Conservation (phyloP, 2,888 invertebrate genomes). For the Polymixis flavicincta region DNA sequence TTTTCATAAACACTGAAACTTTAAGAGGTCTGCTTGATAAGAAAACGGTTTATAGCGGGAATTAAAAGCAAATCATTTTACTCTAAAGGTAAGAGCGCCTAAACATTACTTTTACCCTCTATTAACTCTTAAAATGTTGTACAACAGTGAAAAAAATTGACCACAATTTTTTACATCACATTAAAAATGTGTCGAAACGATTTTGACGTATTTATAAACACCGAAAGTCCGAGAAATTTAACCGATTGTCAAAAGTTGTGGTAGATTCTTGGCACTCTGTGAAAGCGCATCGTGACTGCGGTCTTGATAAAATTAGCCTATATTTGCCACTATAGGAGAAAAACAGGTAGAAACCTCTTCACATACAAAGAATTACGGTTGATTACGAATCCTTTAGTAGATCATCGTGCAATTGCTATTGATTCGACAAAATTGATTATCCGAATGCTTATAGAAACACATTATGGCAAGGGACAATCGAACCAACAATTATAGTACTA, state of each 20-base stretch:
- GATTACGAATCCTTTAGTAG: not conserved
- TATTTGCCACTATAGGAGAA: not conserved
- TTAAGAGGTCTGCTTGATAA: not conserved
- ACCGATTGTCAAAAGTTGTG: not conserved
- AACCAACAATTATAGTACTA: too few relatives aligned
- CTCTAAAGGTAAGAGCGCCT: too few relatives aligned
- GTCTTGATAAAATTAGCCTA: not conserved
- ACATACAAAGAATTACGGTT: not conserved
- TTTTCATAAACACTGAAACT: constrained; percentile 21
- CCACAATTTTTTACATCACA: too few relatives aligned
- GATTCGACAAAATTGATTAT: not conserved
- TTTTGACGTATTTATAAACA: not conserved
- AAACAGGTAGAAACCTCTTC: not conserved
- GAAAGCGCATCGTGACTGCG: constrained; percentile 11
- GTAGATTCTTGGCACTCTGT: constrained; percentile 16
- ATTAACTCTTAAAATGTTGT: not conserved
- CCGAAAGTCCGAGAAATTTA: not conserved
- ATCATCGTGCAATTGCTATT: not conserved
- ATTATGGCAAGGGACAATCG: too few relatives aligned
- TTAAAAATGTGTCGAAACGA: not conserved
- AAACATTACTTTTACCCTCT: not conserved
- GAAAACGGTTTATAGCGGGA: not conserved
- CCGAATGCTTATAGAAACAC: too few relatives aligned
- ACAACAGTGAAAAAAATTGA: too few relatives aligned
- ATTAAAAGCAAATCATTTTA: too few relatives aligned